These are phyloP conservation scores for Lepus townsendii DNA, from an alignment of 2,797 vertebrate genomes.

Conservation along the genomic window DNA sequence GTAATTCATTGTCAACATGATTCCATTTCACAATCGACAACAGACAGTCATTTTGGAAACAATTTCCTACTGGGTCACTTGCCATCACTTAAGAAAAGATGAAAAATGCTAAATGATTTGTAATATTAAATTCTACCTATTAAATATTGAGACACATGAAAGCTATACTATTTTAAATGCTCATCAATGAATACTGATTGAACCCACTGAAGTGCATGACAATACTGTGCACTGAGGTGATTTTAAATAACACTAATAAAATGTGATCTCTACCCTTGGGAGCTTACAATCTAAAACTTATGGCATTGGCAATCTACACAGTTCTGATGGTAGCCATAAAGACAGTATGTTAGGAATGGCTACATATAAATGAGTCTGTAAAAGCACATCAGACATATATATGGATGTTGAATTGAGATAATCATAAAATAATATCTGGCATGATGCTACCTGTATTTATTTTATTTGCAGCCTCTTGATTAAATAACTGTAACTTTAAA, in stretches of 20 bases:
- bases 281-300: slow-evolving; percentile 50
- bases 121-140: slow-evolving; percentile 38
- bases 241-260: slow-evolving; percentile 56
- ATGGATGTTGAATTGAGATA: neutral
- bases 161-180: neutral
- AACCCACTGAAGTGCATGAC: neutral
- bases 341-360: slow-evolving; percentile 13
- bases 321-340: neutral
- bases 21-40: neutral
- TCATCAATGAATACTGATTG: slow-evolving; percentile 14
- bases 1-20: neutral
- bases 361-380: slow-evolving; percentile 53
- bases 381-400: slow-evolving; percentile 44
- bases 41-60: slow-evolving; percentile 29
- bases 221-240: neutral
- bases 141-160: slow-evolving; percentile 47
- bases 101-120: slow-evolving; percentile 52
- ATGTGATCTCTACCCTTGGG: slow-evolving; percentile 14
- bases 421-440: slow-evolving; percentile 35
- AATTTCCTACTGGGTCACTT: neutral
- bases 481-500: slow-evolving; percentile 17
- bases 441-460: neutral
- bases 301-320: neutral
- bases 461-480: slow-evolving; percentile 30
- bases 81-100: neutral